Evolutionary conservation across 2,888 invertebrate genomes (phyloP), one percentile per base, ranked within the genome.

Genomic region (Tiphia femorata): DNA sequence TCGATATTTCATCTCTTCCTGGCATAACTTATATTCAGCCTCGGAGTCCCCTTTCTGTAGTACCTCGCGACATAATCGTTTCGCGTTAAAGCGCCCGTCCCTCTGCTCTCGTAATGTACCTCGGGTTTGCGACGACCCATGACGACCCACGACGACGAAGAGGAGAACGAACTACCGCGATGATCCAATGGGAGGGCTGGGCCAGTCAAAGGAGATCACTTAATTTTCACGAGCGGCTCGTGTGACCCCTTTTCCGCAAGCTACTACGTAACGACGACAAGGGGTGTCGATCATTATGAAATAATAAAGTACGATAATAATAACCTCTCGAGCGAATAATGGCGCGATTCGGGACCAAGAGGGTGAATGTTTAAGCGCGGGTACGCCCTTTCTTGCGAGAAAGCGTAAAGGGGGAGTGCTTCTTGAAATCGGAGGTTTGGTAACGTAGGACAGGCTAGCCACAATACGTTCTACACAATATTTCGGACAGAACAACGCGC

Each of bases 301-400:
- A 66, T 68, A 66, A 70, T 70, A 71, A 69, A 70, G 48, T 66
- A 56, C 46, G 51, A 25, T 61, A 64, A 66, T 61, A 50, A 64
- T 51, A 37, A 50, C 33, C n/a, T 14, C 33, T 5, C 33, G 33
- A 8, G 12, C 33, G 12, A 29, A 12, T n/a, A 40, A 47, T 10
- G 7, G n/a, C 23, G 23, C 56, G 62, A 55, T 52, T 57, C 58
- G 61, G 49, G 62, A 51, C 54, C 47, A 55, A 65, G 55, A 62
- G 42, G 54, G 49, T 54, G 64, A 49, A n/a, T n/a, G n/a, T n/a
- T n/a, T n/a, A n/a, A n/a, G n/a, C n/a, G n/a, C n/a, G n/a, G n/a
- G n/a, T n/a, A n/a, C n/a, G n/a, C n/a, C n/a, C n/a, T n/a, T n/a
- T n/a, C n/a, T n/a, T n/a, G n/a, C n/a, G n/a, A n/a, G n/a, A n/a